Base-by-base conservation (phyloP, 2,113 vertebrate species). In the Semnornis frantzii region DNA sequence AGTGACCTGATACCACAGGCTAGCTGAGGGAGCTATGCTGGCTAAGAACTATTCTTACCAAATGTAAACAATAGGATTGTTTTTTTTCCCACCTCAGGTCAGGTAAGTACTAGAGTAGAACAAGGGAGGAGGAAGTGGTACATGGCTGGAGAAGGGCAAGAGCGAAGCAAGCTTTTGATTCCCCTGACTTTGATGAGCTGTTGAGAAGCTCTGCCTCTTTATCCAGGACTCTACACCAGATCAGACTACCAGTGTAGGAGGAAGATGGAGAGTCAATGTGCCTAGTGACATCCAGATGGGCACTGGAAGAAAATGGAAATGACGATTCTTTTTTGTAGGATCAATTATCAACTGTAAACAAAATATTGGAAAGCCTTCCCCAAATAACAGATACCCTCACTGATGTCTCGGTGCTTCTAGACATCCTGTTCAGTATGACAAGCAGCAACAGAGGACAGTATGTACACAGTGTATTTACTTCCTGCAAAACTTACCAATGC, bases 401-500 rank as follows among this genome's bases (percentile, higher is more conserved):
- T 33, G 7, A 10, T 20, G 54, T 5, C 44, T 48, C 75, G 57
- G 0, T 14, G 60, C 7, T 48, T 82, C 68, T 50, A 69, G 42
- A 48, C 3, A 2, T 25, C 74, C 54, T 15, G 3, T 37, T 69
- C 54, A 58, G 37, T 30, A 46, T 24, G 63, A 92, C 28, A 79
- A 80, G 78, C 30, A 82, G 62, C 34, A 60, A 55, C 23, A 83
- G 20, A 54, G 13, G 48, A 57, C 19, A 33, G 42, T 8, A 21
- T 15, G 59, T 17, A 24, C 0, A 1, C 0, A 1, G 31, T 31
- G 57, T 20, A 4, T 89, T 71, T 77, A 44, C 27, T 30, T 87
- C 66, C 54, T 48, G 13, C 30, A 82, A 58, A 83, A 97, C 98
- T 98, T 97, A 99, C 99, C 97, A 96, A 11, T 69, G 97, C 59